Conservation (phyloP, 2,888 invertebrate species). For the Aspidapion aeneum region DNA sequence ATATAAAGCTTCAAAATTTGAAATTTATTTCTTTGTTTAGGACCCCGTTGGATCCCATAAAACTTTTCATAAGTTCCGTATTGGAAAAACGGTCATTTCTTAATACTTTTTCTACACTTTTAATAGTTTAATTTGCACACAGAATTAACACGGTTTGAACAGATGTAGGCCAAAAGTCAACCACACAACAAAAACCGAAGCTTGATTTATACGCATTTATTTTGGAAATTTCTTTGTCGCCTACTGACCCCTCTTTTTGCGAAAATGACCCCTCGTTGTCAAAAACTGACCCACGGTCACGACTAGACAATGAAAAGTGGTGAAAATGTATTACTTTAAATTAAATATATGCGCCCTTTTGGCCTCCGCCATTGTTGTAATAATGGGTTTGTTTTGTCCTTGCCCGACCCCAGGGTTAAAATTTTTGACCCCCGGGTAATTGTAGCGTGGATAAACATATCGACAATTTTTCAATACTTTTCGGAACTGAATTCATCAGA, state of each 20-base stretch:
- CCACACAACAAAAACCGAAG: slow-evolving; percentile 43
- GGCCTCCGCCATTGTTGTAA: slow-evolving; percentile 31
- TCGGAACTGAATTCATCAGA: too few relatives aligned
- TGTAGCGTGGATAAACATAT: slow-evolving; percentile 48
- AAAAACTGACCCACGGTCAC: slow-evolving; percentile 39
- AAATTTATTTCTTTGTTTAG: background rate
- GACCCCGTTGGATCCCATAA: background rate
- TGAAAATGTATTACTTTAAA: slow-evolving; percentile 43
- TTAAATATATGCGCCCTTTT: slow-evolving; percentile 40
- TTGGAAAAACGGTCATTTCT: too few relatives aligned
- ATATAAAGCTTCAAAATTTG: too few relatives aligned
- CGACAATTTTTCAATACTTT: slow-evolving; percentile 46
- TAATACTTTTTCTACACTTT: background rate
- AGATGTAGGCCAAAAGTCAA: slow-evolving; percentile 50
- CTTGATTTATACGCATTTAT: slow-evolving; percentile 43
- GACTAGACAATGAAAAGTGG: slow-evolving; percentile 35
- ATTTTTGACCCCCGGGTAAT: slow-evolving; percentile 47
- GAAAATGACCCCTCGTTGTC: slow-evolving; percentile 5
- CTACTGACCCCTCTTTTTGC: slow-evolving; percentile 31
- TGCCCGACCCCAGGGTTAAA: slow-evolving; percentile 45
- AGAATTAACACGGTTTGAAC: slow-evolving; percentile 39
- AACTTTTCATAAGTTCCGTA: background rate
- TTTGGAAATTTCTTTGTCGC: slow-evolving; percentile 40
- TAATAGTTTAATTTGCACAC: slow-evolving; percentile 25
- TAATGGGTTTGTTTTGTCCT: slow-evolving; percentile 38